Percentiles rank a stretch among this genome's conserved stretches.
Evolutionary conservation across 2,113 vertebrate species (phyloP).

Genomic region (Cryptotis parvus): DNA sequence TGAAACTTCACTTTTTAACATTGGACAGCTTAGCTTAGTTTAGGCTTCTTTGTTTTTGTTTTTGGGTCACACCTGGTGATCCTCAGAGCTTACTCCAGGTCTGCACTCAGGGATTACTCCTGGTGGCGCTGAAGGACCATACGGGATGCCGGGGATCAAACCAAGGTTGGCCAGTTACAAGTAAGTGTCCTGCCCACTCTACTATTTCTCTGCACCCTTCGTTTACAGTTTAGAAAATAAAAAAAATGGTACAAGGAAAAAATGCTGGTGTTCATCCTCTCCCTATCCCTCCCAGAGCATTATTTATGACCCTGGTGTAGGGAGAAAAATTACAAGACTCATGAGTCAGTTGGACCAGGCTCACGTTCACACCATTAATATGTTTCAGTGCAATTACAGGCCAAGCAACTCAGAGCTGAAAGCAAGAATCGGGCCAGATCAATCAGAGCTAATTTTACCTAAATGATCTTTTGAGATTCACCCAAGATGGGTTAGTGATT

Average conservation of each 20-base stretch:
- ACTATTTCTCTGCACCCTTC: not conserved
- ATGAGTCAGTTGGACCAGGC: not conserved
- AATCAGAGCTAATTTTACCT: conserved; percentile 32
- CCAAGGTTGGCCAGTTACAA: too few relatives aligned
- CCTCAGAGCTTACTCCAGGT: too few relatives aligned
- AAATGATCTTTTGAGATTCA: not conserved
- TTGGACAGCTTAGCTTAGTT: not conserved
- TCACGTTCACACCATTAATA: not conserved
- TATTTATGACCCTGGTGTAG: not conserved
- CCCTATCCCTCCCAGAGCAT: not conserved
- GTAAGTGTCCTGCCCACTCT: too few relatives aligned
- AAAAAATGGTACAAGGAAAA: not conserved
- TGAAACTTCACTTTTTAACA: not conserved
- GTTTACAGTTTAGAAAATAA: not conserved
- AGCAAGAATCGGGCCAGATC: not conserved
- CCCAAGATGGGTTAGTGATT: not conserved
- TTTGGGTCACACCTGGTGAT: too few relatives aligned
- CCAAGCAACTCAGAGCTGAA: not conserved
- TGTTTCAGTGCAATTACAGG: not conserved
- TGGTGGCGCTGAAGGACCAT: too few relatives aligned
- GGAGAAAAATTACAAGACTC: not conserved
- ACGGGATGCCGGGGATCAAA: too few relatives aligned
- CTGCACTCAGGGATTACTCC: too few relatives aligned
- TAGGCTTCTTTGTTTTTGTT: too few relatives aligned
- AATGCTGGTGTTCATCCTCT: too few relatives aligned